These are phyloP conservation scores for Neoaliturus tenellus DNA, from an alignment of 2,888 invertebrate genomes.

Conservation along the genomic window DNA sequence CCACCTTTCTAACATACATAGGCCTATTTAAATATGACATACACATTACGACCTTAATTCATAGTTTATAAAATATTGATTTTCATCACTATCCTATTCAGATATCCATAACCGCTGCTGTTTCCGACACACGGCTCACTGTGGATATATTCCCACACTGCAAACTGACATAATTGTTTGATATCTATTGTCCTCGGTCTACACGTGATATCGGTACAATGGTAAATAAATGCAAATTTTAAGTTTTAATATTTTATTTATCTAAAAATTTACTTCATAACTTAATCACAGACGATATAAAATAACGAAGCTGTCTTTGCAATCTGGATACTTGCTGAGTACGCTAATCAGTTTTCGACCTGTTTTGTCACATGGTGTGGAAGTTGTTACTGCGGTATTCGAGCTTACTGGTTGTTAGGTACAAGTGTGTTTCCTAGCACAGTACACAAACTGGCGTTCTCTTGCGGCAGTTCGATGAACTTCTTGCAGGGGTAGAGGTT, in stretches of 20 bases:
- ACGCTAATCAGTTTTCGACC: not conserved
- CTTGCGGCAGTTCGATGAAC: constrained; percentile 35
- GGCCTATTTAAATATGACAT: too few relatives aligned
- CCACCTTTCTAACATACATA: too few relatives aligned
- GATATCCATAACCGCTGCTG: too few relatives aligned
- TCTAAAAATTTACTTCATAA: constrained; percentile 20
- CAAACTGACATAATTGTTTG: too few relatives aligned
- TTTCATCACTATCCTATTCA: too few relatives aligned
- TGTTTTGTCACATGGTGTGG: not conserved
- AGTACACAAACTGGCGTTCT: constrained; percentile 37
- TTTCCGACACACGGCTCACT: too few relatives aligned
- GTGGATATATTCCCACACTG: too few relatives aligned
- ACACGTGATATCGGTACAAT: too few relatives aligned
- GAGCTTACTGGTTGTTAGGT: constrained; percentile 12
- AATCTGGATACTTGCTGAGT: not conserved
- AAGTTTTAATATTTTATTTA: constrained; percentile 20
- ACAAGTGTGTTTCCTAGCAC: constrained; percentile 14
- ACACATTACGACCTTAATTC: too few relatives aligned
- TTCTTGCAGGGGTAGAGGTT: constrained; percentile 47
- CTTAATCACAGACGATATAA: constrained; percentile 32
- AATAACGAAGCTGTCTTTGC: not conserved
- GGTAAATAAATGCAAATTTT: not conserved
- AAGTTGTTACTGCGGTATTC: not conserved
- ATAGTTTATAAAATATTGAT: too few relatives aligned
- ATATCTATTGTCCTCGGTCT: too few relatives aligned